These are phyloP conservation scores for Apteryx mantelli DNA, from an alignment of 2,113 vertebrate genomes.

Conservation along the genomic window DNA sequence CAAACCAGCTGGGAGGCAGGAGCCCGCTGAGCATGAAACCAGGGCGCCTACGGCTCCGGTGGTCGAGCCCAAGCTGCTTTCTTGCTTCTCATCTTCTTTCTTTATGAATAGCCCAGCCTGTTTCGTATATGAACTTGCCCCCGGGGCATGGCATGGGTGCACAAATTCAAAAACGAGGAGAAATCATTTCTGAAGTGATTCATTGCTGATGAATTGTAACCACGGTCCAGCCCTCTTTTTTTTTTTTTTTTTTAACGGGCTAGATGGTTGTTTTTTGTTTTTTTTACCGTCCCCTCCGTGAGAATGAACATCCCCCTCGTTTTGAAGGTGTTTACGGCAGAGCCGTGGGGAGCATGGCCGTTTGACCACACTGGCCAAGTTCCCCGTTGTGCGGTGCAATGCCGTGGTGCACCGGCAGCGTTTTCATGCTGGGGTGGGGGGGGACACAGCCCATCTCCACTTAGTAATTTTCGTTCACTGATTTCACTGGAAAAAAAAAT, in stretches of 20 bases:
- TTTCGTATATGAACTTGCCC: not conserved
- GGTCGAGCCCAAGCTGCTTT: not conserved
- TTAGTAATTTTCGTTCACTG: not conserved
- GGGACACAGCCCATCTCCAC: too few relatives aligned
- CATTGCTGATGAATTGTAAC: not conserved
- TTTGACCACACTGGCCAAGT: too few relatives aligned
- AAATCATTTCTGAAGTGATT: not conserved
- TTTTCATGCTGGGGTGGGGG: too few relatives aligned
- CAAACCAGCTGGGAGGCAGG: not conserved
- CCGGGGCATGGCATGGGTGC: not conserved
- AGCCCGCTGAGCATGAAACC: not conserved
- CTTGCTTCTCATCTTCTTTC: not conserved
- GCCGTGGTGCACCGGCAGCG: not conserved
- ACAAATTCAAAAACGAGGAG: not conserved
- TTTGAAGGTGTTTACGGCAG: too few relatives aligned
- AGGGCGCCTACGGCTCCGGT: not conserved
- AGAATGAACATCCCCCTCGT: not conserved
- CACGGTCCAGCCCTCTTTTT: not conserved
- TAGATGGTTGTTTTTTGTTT: not conserved
- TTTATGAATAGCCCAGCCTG: not conserved
- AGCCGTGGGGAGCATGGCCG: too few relatives aligned
- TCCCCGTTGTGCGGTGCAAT: not conserved
- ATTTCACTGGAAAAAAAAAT: not conserved
- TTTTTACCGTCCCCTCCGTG: too few relatives aligned
- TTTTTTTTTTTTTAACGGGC: not conserved